phyloP scores from a whole-genome alignment of 2,113 vertebrate genomes.

The Hoplias malabaricus region DNA sequence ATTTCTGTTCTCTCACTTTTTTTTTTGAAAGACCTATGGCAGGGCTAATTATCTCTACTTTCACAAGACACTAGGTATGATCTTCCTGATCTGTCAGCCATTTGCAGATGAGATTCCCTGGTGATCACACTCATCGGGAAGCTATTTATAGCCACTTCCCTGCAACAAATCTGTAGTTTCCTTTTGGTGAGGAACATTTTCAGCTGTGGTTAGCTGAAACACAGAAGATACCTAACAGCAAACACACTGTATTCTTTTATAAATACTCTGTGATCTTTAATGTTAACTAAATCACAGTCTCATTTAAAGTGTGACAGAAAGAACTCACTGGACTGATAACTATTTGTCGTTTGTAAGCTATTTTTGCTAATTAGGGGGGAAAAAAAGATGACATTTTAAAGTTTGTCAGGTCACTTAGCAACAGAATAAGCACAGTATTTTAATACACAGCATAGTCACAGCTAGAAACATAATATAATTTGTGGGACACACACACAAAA shows the following conservation, averaged over 20 bases:
- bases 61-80: conserved; percentile 14
- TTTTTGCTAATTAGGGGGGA: conserved; percentile 20
- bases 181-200: conserved; percentile 4
- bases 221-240: not conserved
- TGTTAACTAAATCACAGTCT: not conserved
- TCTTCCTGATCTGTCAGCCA: conserved; percentile 31
- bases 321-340: not conserved
- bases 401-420: conserved; percentile 11
- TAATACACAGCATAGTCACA: not conserved
- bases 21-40: not conserved
- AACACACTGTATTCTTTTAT: not conserved
- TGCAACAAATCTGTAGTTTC: conserved; percentile 17
- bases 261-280: not conserved
- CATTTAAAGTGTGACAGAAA: not conserved
- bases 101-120: conserved; percentile 31
- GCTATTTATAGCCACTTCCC: conserved; percentile 28
- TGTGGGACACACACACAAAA: not conserved
- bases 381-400: not conserved
- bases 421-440: not conserved
- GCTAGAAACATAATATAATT: not conserved
- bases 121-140: conserved; percentile 36
- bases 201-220: not conserved
- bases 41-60: conserved; percentile 23
- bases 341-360: not conserved
- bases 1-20: not conserved